Percentiles rank a stretch among this genome's conserved stretches.
Evolutionary conservation across 2,797 vertebrate genomes (phyloP).

Genomic region (Furcifer pardalis): DNA sequence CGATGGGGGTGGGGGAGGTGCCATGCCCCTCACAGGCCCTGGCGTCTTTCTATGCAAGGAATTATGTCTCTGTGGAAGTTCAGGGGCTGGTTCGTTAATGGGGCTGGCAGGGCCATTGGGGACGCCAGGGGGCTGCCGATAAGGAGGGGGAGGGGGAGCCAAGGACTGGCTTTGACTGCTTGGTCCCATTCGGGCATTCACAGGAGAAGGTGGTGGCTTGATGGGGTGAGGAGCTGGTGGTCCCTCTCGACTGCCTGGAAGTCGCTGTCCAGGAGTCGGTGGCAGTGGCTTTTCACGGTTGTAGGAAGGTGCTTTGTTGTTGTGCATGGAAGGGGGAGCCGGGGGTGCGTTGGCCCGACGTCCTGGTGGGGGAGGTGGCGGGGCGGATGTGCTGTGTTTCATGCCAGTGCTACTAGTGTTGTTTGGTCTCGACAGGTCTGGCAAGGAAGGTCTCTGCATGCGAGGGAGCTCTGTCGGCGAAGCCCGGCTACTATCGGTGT

Average conservation of each 20-base stretch:
- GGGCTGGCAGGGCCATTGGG: constrained; percentile 86
- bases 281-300: constrained; percentile 91
- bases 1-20: constrained; percentile 81
- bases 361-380: constrained; percentile 73
- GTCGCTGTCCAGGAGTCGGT: constrained; percentile 83
- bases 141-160: constrained; percentile 88
- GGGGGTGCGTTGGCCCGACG: constrained; percentile 77
- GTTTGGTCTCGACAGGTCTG: constrained; percentile 86
- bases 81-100: constrained; percentile 80
- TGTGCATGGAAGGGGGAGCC: constrained; percentile 67
- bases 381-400: constrained; percentile 81
- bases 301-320: constrained; percentile 75
- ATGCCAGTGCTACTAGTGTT: constrained; percentile 71
- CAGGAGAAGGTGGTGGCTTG: constrained; percentile 82
- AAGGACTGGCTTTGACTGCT: constrained; percentile 77
- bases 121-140: constrained; percentile 82
- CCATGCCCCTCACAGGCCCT: constrained; percentile 73
- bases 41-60: constrained; percentile 89
- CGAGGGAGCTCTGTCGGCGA: constrained; percentile 84
- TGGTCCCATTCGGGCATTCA: constrained; percentile 71
- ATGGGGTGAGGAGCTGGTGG: constrained; percentile 74
- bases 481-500: constrained; percentile 71
- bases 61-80: constrained; percentile 94
- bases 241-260: constrained; percentile 67
- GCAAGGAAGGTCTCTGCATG: constrained; percentile 88